These are phyloP conservation scores for Aelia acuminata DNA, from an alignment of 2,888 invertebrate genomes.

Conservation along the genomic window DNA sequence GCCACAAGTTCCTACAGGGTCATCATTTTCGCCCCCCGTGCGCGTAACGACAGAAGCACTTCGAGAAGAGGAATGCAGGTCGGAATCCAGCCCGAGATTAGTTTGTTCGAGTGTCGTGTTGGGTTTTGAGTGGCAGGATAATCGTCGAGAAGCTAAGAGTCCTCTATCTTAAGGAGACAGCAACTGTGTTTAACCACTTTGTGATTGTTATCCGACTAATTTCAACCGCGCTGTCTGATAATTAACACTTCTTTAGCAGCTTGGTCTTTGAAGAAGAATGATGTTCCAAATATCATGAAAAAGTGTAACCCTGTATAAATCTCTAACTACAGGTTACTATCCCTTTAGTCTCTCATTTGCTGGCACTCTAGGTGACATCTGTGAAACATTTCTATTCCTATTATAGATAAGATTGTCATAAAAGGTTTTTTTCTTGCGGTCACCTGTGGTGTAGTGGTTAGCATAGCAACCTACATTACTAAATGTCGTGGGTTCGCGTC, in stretches of 20 bases:
- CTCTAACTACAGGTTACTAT: too few relatives aligned
- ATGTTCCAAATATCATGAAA: too few relatives aligned
- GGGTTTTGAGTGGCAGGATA: not conserved
- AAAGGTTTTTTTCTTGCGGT: too few relatives aligned
- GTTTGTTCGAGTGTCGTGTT: not conserved
- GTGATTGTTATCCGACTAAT: not conserved
- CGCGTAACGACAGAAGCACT: conserved; percentile 1
- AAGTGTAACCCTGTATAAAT: too few relatives aligned
- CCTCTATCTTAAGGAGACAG: not conserved
- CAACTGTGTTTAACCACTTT: conserved; percentile 13
- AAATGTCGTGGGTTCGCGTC: too few relatives aligned
- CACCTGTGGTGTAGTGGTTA: too few relatives aligned
- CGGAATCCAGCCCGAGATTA: not conserved
- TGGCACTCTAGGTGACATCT: too few relatives aligned
- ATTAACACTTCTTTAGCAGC: not conserved
- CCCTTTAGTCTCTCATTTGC: too few relatives aligned
- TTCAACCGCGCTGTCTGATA: not conserved
- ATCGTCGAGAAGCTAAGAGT: not conserved
- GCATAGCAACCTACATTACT: too few relatives aligned
- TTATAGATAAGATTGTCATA: too few relatives aligned
- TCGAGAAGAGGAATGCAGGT: not conserved
- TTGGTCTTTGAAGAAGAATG: not conserved
- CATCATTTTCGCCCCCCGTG: not conserved
- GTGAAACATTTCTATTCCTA: too few relatives aligned
- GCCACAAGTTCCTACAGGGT: not conserved